A percentile compares a stretch with the other conserved stretches of the same genome.
Evolutionary conservation across 2,888 invertebrate species (phyloP).

Genomic region (Melieria picta): DNA sequence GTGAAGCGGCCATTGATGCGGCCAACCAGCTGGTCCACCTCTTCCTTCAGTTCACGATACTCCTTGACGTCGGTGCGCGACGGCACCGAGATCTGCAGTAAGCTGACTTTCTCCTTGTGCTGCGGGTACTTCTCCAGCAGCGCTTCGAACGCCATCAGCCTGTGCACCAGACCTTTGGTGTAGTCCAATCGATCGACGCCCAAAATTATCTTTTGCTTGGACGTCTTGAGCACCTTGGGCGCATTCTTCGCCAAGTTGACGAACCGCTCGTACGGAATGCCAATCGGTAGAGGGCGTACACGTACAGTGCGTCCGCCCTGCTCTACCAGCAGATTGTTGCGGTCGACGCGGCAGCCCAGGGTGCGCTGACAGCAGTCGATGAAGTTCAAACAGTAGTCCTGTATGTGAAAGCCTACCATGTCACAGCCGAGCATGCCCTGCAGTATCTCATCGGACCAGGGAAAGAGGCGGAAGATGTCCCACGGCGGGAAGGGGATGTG

Average conservation of each 20-base stretch:
- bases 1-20: conserved; percentile 89
- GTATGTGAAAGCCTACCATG: conserved; percentile 92
- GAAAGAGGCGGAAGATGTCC: conserved; percentile 90
- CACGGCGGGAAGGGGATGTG: conserved; percentile 96
- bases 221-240: conserved; percentile 74
- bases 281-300: conserved; percentile 86
- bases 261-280: conserved; percentile 88
- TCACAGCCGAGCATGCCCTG: conserved; percentile 93
- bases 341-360: conserved; percentile 87
- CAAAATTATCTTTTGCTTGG: conserved; percentile 81
- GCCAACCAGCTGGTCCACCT: conserved; percentile 88
- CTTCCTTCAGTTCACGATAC: conserved; percentile 89
- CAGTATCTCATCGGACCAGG: conserved; percentile 93
- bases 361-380: conserved; percentile 90
- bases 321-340: conserved; percentile 86
- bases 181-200: conserved; percentile 92
- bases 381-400: conserved; percentile 90
- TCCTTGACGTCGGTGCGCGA: conserved; percentile 91
- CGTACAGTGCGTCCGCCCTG: conserved; percentile 87
- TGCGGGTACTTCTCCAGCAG: conserved; percentile 85
- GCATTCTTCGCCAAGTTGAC: conserved; percentile 80
- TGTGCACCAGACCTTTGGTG: conserved; percentile 88
- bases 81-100: conserved; percentile 88
- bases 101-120: conserved; percentile 81
- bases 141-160: conserved; percentile 84